Evolutionary conservation across 1,140 invertebrate genomes (phyloP).

Genomic region (Brachionus plicatilis): DNA sequence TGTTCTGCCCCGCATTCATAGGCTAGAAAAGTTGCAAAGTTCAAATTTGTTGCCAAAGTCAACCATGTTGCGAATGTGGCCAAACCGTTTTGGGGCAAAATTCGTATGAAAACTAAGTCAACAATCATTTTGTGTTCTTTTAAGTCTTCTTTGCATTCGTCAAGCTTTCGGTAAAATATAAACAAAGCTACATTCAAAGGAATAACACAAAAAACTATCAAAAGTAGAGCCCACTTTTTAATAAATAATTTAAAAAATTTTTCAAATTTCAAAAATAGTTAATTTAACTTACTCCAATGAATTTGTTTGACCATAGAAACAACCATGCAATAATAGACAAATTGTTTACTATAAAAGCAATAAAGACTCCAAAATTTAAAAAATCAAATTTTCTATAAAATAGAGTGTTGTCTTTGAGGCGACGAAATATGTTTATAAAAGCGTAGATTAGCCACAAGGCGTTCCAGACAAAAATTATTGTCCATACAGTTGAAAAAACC

Average conservation of each 20-base stretch:
- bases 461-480: slow-evolving; percentile 49
- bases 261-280: background rate
- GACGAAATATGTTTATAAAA: slow-evolving; percentile 44
- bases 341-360: slow-evolving; percentile 44
- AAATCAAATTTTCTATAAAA: slow-evolving; percentile 44
- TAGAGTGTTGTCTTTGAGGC: slow-evolving; percentile 42
- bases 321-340: slow-evolving; percentile 48
- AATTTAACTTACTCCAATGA: slow-evolving; percentile 43
- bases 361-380: slow-evolving; percentile 44
- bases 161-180: background rate
- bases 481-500: slow-evolving; percentile 49
- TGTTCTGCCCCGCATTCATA: slow-evolving; percentile 41
- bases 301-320: slow-evolving; percentile 46
- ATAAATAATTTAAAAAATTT: background rate
- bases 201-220: slow-evolving; percentile 31
- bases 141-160: background rate
- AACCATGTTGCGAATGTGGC: slow-evolving; percentile 50
- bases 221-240: slow-evolving; percentile 35
- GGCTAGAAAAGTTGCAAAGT: slow-evolving; percentile 46
- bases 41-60: slow-evolving; percentile 48
- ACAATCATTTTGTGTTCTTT: background rate
- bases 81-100: slow-evolving; percentile 51
- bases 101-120: slow-evolving; percentile 46
- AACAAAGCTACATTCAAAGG: background rate
- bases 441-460: slow-evolving; percentile 47